Base-by-base conservation (phyloP, 2,113 vertebrate species). In the Microcebus lehilahytsara region DNA sequence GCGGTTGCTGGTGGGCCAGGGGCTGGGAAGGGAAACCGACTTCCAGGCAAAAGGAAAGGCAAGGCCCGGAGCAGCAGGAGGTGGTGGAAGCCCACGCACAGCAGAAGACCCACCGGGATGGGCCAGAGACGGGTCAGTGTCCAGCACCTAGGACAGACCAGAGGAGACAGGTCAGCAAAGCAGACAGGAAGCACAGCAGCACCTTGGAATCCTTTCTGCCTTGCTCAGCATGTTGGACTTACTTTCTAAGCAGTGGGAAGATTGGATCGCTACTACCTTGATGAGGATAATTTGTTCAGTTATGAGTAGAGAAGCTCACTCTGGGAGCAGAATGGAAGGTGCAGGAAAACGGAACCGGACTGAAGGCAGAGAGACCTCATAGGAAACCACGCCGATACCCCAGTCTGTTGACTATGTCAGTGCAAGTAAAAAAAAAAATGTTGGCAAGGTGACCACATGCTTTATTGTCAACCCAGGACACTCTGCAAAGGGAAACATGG, bases 11-110 rank as follows among this genome's bases (percentile, higher is more conserved):
- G 58, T 9, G 80, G 30, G 5, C 14, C 1, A 13, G 17, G 37
- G 46, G 9, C 20, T 58, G 37, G 8, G 60, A 4, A 40, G 42
- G 9, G 42, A 9, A 62, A 62, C 51, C 10, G 42, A 12, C 27
- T 16, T 30, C 51, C 13, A 5, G 25, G 56, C 6, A 14, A 58
- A 37, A 37, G 25, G 22, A 42, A n/a, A 2, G 5, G 6, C 16
- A 20, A 13, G 1, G 5, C 16, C 16, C 1, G 5, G 0, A 1
- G 9, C 2, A 37, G 42, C 12, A 0, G 2, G n/a, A 42, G 56
- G 17, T 3, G 2, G 5, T 3, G 0, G 32, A 49, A 37, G 58
- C 49, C 34, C 19, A 8, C 0, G 9, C 37, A 13, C 51, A 19
- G 3, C 12, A 12, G 11, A 30, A 27, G 27, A 4, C 25, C 4